Evolutionary conservation across 2,888 invertebrate species (phyloP).

Genomic region (Synanthedon myopaeformis): DNA sequence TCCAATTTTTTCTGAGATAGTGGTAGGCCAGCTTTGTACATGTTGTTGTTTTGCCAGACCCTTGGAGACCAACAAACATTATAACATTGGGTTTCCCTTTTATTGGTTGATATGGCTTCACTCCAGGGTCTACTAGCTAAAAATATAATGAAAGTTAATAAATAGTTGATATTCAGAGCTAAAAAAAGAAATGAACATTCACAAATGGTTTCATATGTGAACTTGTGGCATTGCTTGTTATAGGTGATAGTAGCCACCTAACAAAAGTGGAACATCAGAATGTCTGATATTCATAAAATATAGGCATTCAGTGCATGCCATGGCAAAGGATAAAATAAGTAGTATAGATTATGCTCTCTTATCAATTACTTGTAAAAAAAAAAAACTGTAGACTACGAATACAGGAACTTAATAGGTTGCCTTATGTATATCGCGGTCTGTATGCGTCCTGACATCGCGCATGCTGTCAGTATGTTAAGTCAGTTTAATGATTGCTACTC

Average conservation of each 20-base stretch:
- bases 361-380: no score
- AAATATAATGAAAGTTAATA: constrained; percentile 11
- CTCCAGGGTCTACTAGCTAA: constrained; percentile 95
- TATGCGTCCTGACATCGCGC: no score
- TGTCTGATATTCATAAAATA: no score
- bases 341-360: not conserved
- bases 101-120: constrained; percentile 94
- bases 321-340: no score
- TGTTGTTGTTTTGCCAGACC: constrained; percentile 99
- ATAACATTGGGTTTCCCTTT: constrained; percentile 96
- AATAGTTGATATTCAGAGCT: not conserved
- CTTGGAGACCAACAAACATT: constrained; percentile 99
- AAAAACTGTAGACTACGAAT: no score
- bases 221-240: no score
- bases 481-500: no score
- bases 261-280: no score
- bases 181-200: not conserved
- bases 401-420: no score
- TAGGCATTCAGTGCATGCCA: not conserved
- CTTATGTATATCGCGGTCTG: no score
- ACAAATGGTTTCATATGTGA: not conserved
- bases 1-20: constrained; percentile 99
- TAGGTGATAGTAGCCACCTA: no score
- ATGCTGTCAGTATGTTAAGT: no score
- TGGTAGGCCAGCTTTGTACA: constrained; percentile 99